Conservation (phyloP, 2,113 vertebrate species). For the Phoxinus phoxinus region DNA sequence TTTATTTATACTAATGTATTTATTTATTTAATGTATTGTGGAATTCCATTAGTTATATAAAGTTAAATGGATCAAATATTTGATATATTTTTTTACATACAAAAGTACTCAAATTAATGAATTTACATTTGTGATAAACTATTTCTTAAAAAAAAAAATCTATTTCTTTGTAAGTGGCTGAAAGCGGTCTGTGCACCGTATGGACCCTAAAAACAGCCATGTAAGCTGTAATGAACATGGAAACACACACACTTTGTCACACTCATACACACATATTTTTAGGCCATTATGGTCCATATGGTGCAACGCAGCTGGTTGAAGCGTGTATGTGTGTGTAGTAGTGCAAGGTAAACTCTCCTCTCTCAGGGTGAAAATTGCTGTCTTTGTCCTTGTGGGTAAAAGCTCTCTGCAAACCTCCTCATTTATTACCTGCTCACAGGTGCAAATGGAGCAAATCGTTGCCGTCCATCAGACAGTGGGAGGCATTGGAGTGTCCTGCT, state of each 20-base stretch:
- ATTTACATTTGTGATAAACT: neutral
- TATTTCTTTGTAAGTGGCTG: neutral
- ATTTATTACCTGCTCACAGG: conserved; percentile 53
- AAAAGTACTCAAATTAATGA: neutral
- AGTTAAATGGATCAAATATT: neutral
- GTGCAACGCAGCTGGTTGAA: conserved; percentile 13
- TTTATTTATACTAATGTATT: neutral
- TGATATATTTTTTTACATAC: neutral
- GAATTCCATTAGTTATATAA: neutral
- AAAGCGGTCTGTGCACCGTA: neutral
- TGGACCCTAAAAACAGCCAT: neutral
- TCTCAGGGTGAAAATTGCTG: conserved; percentile 47
- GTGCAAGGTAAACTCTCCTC: conserved; percentile 27
- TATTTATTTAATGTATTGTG: neutral
- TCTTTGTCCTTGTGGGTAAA: conserved; percentile 53
- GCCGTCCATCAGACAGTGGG: conserved; percentile 47
- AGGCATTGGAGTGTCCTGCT: conserved; percentile 38
- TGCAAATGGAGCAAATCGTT: conserved; percentile 53
- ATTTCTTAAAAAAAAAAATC: neutral
- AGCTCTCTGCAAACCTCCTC: conserved; percentile 36
- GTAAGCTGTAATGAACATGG: neutral
- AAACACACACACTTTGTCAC: neutral
- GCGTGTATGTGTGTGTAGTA: conserved; percentile 16
- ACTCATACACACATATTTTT: neutral
- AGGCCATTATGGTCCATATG: conserved; percentile 40